phyloP scores from a whole-genome alignment of 2,888 invertebrate species.

The Piscicola geometra region DNA sequence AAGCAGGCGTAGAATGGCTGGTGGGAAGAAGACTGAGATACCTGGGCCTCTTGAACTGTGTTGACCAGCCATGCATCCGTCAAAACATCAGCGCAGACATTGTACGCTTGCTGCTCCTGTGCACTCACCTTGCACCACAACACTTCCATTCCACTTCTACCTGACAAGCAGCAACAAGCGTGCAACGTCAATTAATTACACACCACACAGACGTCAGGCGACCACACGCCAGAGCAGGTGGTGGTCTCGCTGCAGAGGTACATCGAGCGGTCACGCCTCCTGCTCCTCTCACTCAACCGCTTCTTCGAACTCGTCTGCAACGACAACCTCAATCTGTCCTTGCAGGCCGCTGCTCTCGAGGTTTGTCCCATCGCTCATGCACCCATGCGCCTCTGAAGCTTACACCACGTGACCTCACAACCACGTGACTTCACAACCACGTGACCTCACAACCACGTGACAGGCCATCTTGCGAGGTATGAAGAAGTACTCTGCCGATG shows the following conservation, averaged over 20 bases:
- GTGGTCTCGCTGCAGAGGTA: constrained; percentile 75
- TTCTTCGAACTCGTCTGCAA: constrained; percentile 62
- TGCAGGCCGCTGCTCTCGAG: constrained; percentile 18
- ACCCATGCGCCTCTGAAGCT: too few relatives aligned
- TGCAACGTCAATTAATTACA: not conserved
- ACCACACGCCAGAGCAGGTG: constrained; percentile 84
- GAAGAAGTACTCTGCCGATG: constrained; percentile 77
- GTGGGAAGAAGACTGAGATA: constrained; percentile 64
- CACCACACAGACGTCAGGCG: constrained; percentile 72
- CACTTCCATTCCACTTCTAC: too few relatives aligned
- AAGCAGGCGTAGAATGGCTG: constrained; percentile 15
- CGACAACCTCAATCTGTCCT: not conserved
- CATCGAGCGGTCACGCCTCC: constrained; percentile 75
- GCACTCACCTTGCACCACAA: too few relatives aligned
- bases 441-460: too few relatives aligned
- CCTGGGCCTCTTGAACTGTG: constrained; percentile 83
- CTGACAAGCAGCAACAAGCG: not conserved
- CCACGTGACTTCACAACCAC: too few relatives aligned
- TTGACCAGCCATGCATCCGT: constrained; percentile 80
- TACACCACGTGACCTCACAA: too few relatives aligned
- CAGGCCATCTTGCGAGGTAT: constrained; percentile 77
- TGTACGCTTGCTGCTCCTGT: too few relatives aligned
- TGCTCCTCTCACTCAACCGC: constrained; percentile 81
- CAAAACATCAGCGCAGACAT: constrained; percentile 83
- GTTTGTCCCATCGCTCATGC: too few relatives aligned